Base-by-base conservation (phyloP, 2,888 invertebrate genomes). In the Hesperia comma region DNA sequence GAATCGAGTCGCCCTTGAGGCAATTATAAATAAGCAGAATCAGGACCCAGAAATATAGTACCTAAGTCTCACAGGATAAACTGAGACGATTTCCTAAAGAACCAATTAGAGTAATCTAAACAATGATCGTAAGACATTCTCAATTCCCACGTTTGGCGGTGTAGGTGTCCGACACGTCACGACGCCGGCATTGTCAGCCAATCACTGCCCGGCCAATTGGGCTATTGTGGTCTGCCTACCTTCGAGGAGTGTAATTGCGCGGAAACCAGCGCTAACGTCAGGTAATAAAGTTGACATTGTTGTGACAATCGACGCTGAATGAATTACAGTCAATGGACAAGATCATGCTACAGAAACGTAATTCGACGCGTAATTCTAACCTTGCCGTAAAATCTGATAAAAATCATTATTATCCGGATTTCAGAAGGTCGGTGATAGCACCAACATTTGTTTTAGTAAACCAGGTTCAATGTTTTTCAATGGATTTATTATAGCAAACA, bases 191-290 rank as follows among this genome's bases (percentile, higher is more conserved):
- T 74, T 74, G 73, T 73, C 43, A 68, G 43, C 58, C 69, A 72
- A 74, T 73, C 73, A 68, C 64, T 57, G 69, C 51, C 53, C 41
- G 41, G 49, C 14, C 70, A 74, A 74, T 73, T 74, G 72, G 54
- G 26, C 62, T 67, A 69, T 71, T 74, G 71, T 51, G 68, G 62
- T 32, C 67, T 68, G 69, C 70, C 69, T 73, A 62, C 19, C 43
- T 72, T 49, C 6, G 21, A 62, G 17, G 57, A 40, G 15, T 40
- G 41, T 62, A 54, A 17, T 2, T 41, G 14, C 26, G n/a, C 61
- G 61, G 67, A 67, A 60, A 67, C 33, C 17, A 41, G n/a, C 60
- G 56, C 41, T 67, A 67, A 57, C 51, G 61, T 61, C 41, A 67
- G 51, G 67, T 67, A 53, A 49, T 67, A 67, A 67, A 61, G 66